phyloP scores from a whole-genome alignment of 2,113 vertebrate species.

The Camelus dromedarius region DNA sequence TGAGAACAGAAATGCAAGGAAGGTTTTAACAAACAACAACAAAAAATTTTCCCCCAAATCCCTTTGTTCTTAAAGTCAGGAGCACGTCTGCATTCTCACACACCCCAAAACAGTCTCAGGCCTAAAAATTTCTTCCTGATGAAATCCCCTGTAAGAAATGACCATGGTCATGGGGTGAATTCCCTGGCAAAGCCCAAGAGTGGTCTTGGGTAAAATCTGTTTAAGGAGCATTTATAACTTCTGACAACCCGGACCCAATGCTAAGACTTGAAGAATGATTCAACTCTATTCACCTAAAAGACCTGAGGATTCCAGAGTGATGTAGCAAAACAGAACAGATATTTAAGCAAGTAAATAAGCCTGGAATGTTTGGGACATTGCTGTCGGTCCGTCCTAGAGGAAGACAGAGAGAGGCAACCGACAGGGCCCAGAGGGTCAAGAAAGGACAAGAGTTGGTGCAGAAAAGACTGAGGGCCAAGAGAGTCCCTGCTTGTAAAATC shows the following conservation, averaged over 20 bases:
- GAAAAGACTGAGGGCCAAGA: not conserved
- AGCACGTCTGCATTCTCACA: not conserved
- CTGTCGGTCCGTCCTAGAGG: not conserved
- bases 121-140: not conserved
- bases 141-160: not conserved
- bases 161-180: accelerated
- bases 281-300: not conserved
- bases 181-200: not conserved
- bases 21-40: not conserved
- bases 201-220: not conserved
- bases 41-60: not conserved
- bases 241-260: not conserved
- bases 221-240: not conserved
- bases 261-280: not conserved
- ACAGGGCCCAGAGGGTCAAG: not conserved
- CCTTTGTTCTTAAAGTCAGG: not conserved
- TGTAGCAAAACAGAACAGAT: not conserved
- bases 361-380: too few species aligned
- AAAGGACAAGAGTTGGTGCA: not conserved
- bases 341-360: not conserved
- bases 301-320: not conserved
- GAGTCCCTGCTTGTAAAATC: not conserved
- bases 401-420: accelerated
- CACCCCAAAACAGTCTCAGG: not conserved
- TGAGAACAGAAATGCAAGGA: not conserved